These are phyloP conservation scores for Coecobrya sp. DNA, from an alignment of 2,888 invertebrate species.

Conservation along the genomic window DNA sequence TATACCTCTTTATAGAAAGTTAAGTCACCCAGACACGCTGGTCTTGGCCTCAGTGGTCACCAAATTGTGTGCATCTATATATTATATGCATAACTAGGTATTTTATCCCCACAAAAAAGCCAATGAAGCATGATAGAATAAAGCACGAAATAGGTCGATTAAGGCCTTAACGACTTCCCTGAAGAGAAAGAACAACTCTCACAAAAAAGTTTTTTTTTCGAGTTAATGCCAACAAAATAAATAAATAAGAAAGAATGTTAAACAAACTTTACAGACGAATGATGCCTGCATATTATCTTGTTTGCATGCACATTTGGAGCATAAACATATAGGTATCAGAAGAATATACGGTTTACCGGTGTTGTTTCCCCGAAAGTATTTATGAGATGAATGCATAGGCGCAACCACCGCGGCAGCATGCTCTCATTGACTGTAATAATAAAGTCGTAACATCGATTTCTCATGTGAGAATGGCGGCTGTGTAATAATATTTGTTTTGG, in stretches of 20 bases:
- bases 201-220: constrained; percentile 1
- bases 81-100: neutral
- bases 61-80: neutral
- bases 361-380: neutral
- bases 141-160: constrained; percentile 76
- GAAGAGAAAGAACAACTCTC: constrained; percentile 52
- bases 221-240: constrained; percentile 24
- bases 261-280: neutral
- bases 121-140: constrained; percentile 49
- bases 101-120: neutral
- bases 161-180: constrained; percentile 74
- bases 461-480: constrained; percentile 14
- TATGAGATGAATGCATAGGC: neutral
- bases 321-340: no score
- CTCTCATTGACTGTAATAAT: constrained; percentile 44
- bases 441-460: constrained; percentile 43
- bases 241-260: constrained; percentile 33
- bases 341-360: neutral
- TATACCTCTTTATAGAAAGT: constrained; percentile 8
- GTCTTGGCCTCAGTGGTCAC: neutral
- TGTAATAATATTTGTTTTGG: constrained; percentile 54
- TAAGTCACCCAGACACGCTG: neutral
- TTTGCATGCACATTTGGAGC: neutral
- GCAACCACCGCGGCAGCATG: neutral
- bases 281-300: neutral